Evolutionary conservation across 1,140 invertebrate species (phyloP).

Genomic region (Macrobrachium nipponense): DNA sequence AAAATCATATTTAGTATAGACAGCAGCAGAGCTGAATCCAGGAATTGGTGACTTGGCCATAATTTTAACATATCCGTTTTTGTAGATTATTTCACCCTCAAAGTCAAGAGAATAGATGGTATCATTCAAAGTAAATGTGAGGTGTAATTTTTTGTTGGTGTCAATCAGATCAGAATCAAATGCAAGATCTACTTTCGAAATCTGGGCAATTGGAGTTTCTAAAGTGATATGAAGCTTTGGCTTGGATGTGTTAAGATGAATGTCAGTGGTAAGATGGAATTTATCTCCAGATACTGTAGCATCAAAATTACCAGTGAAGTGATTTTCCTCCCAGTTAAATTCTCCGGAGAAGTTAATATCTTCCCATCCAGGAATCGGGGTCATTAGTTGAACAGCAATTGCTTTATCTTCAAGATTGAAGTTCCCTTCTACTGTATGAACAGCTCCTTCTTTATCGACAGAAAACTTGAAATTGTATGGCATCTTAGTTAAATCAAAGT

Average conservation of each 20-base stretch:
- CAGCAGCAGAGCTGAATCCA: not conserved
- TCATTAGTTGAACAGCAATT: not conserved
- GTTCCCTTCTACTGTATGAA: not conserved
- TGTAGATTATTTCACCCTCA: not conserved
- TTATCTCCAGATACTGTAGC: not conserved
- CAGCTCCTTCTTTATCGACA: constrained; percentile 1
- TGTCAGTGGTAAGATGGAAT: not conserved
- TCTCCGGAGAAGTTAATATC: not conserved
- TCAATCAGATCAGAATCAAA: not conserved
- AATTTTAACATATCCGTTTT: constrained; percentile 7
- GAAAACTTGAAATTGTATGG: not conserved
- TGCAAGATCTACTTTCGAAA: not conserved
- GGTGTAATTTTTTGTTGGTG: not conserved
- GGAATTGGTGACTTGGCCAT: not conserved
- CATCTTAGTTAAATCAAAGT: constrained; percentile 1
- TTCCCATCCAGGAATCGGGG: not conserved
- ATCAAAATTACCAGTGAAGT: not conserved
- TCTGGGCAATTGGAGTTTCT: not conserved
- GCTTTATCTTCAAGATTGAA: not conserved
- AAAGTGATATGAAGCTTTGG: not conserved
- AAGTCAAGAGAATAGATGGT: constrained; percentile 4
- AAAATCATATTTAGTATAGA: constrained; percentile 2
- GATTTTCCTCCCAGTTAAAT: not conserved
- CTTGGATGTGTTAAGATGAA: not conserved
- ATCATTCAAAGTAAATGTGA: not conserved